phyloP scores from a whole-genome alignment of 1,140 invertebrate species.

The Drosophila insularis region DNA sequence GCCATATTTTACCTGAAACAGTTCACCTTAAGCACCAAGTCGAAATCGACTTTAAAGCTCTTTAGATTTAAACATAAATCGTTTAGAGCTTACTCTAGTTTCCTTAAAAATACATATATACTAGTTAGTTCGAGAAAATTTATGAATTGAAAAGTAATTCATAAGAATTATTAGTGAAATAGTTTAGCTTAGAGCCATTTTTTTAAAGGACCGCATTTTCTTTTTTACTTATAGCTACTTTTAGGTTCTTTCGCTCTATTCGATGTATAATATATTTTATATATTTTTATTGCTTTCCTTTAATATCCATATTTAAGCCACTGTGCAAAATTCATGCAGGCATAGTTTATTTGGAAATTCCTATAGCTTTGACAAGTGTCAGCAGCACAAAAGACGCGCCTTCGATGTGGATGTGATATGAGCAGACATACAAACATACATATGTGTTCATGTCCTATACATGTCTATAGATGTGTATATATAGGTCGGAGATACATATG shows the following conservation, averaged over 20 bases:
- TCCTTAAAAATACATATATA: too few species aligned
- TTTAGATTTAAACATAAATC: neutral
- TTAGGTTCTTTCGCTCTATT: too few species aligned
- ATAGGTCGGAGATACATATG: slow-evolving; percentile 30
- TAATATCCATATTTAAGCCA: slow-evolving; percentile 1
- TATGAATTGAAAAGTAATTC: too few species aligned
- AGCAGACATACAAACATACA: slow-evolving; percentile 18
- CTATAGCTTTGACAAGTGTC: slow-evolving; percentile 76
- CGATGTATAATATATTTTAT: too few species aligned
- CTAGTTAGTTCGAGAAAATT: too few species aligned
- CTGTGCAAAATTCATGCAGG: slow-evolving; percentile 39
- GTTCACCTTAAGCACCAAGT: neutral
- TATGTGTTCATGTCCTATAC: neutral
- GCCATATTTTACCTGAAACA: neutral
- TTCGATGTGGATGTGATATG: slow-evolving; percentile 45
- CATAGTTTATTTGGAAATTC: slow-evolving; percentile 71
- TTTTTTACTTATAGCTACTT: too few species aligned
- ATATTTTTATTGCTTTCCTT: neutral
- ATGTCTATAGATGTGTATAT: slow-evolving; percentile 9
- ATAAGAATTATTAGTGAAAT: too few species aligned
- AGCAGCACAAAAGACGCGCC: slow-evolving; percentile 67
- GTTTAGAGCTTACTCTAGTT: too few species aligned
- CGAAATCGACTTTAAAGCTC: neutral
- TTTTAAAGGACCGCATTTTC: too few species aligned
- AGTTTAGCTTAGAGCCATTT: too few species aligned